Base-by-base conservation (phyloP, 1,140 invertebrate genomes). In the Euschistus heros region DNA sequence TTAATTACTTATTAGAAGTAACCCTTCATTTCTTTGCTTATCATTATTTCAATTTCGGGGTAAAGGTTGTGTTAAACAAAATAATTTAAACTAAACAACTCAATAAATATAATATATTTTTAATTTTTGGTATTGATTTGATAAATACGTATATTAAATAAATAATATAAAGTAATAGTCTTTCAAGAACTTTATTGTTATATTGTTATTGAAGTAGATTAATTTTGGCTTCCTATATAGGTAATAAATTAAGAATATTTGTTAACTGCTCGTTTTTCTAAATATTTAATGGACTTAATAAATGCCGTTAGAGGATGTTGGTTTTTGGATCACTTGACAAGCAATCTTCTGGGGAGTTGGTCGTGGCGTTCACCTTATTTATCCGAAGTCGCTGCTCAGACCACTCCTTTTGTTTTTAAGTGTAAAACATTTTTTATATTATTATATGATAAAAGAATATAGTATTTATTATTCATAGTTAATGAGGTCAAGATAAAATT, bases 341-440 rank as follows among this genome's bases (percentile, higher is more conserved):
- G 54, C 54, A 57, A 57, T 57, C 54, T 57, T 57, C 54, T 57
- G 54, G 54, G 54, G 54, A 57, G 54, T 57, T 26, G 54, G 54
- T 57, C 54, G 24, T 24, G 24, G 54, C 54, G 22, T 26, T 57
- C 54, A 24, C 54, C 54, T 57, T 24, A 57, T 26, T 57, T 57
- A 57, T 57, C 54, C 24, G 24, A 57, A 57, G 54, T 57, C 54
- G 22, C 54, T 57, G 54, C 54, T 57, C 54, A 57, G 54, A 57
- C 54, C 54, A 26, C 54, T 57, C 54, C 54, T 57, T 57, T 57
- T 57, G 54, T 57, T 57, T 57, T 57, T 57, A 57, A 57, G 54
- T 57, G 54, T 57, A 57, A 57, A 57, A 57, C 54, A 57, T 57
- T 57, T 57, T 57, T 57, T 57, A 57, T 57, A 57, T 57, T 57